Conservation (phyloP, 2,113 vertebrate species). For the Protobothrops mucrosquamatus region DNA sequence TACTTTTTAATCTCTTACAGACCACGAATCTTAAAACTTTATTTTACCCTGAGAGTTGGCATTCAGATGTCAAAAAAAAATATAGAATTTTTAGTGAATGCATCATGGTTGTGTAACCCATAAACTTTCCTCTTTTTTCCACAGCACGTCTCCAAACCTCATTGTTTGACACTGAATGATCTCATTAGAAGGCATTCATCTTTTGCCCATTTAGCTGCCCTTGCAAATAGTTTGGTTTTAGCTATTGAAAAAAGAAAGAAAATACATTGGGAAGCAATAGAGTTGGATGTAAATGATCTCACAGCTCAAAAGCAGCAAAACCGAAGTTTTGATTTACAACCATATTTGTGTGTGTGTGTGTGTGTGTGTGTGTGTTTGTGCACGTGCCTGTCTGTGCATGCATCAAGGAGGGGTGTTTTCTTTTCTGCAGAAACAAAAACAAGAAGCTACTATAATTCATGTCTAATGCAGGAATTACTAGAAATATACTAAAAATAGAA, state of each 20-base stretch:
- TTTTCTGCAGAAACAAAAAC: slow-evolving; percentile 15
- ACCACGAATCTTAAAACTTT: slow-evolving; percentile 22
- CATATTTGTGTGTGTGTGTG: not conserved
- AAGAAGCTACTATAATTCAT: slow-evolving; percentile 1
- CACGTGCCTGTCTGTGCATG: too few species aligned
- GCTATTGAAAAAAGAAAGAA: not conserved
- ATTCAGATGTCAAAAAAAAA: not conserved
- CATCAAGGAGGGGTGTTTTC: not conserved
- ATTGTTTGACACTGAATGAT: slow-evolving; percentile 6
- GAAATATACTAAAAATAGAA: not conserved
- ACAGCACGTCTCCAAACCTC: slow-evolving; percentile 26
- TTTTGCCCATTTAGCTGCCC: slow-evolving; percentile 40
- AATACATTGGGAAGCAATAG: not conserved
- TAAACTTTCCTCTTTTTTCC: not conserved
- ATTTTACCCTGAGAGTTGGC: slow-evolving; percentile 38
- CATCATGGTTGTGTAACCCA: not conserved
- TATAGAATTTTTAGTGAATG: slow-evolving; percentile 33
- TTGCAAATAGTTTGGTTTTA: slow-evolving; percentile 7
- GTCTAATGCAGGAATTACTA: not conserved
- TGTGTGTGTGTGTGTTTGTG: too few species aligned
- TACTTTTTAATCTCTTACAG: not conserved
- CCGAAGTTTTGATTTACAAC: not conserved
- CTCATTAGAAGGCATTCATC: slow-evolving; percentile 17
- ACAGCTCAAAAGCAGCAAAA: slow-evolving; percentile 15
- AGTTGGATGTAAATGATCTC: not conserved